Percentiles rank a stretch among this genome's conserved stretches.
Conservation (phyloP, 2,888 invertebrate genomes). For the Orchestes rusci region DNA sequence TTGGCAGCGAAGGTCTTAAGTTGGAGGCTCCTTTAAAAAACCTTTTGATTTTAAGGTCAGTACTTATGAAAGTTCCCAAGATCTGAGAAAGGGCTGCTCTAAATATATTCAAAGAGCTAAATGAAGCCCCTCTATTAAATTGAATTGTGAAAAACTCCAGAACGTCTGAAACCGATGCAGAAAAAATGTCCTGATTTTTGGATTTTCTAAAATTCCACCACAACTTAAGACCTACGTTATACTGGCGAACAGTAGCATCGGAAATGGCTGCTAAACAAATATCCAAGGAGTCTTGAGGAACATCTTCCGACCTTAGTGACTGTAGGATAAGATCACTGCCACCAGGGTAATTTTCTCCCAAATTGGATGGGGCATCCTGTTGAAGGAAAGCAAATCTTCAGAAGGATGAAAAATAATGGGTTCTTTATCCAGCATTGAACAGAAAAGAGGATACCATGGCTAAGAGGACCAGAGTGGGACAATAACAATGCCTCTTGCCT, state of each 20-base stretch:
- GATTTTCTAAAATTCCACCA: constrained; percentile 10
- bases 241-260: constrained; percentile 20
- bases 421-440: background rate
- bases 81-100: constrained; percentile 15
- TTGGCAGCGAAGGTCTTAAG: constrained; percentile 8
- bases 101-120: constrained; percentile 11
- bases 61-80: constrained; percentile 4
- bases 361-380: constrained; percentile 27
- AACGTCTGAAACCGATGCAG: too few species aligned
- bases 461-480: background rate
- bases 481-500: constrained; percentile 2
- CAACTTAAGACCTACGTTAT: constrained; percentile 4
- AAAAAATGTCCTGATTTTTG: too few species aligned
- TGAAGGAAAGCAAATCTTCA: constrained; percentile 24
- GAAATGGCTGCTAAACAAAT: constrained; percentile 25
- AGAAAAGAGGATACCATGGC: background rate
- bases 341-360: constrained; percentile 29
- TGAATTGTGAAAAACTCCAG: constrained; percentile 5
- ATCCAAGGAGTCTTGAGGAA: constrained; percentile 12
- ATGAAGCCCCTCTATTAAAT: constrained; percentile 9
- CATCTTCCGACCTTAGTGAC: constrained; percentile 21
- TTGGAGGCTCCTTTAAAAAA: constrained; percentile 18
- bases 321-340: constrained; percentile 30
- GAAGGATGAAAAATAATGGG: constrained; percentile 1
- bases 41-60: constrained; percentile 15